Base-by-base conservation (phyloP, 2,113 vertebrate genomes). In the Gulo gulo region DNA sequence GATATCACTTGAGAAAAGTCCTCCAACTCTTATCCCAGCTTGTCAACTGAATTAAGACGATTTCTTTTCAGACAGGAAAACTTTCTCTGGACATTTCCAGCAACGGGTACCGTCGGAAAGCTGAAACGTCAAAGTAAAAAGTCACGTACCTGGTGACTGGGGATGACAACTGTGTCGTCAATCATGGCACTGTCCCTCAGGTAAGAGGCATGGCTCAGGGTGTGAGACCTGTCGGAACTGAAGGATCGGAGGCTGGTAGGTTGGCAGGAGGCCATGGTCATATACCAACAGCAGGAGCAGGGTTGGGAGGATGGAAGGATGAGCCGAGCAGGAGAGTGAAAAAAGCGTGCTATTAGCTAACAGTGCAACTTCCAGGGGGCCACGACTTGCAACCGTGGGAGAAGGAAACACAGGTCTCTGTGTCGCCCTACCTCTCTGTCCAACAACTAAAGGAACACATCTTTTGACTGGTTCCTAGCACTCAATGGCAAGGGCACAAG, bases 151-250 rank as follows among this genome's bases (percentile, higher is more conserved):
- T 99, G 99, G 92, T 99, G 99, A 97, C 99, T 98, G 97, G 98
- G 99, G 92, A 99, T 98, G 39, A 99, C 92, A 36, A 99, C 97
- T 0, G 99, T 98, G n/a, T 99, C 99, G 0, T 99, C 99, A 57
- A 99, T 99, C 99, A 99, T 98, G 95, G 98, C 98, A 20, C 99
- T 99, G 96, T 99, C 99, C 18, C 99, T 99, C 98, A 99, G 99
- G 98, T 99, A 99, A 95, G 99, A 99, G 92, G 99, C 98, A 88
- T 99, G 99, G 98, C 99, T 99, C 98, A 99, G 98, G 0, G 99
- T 99, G 99, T 99, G 99, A 65, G 99, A 99, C 98, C 99, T 99
- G 99, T 99, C 99, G 74, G 99, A 99, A 99, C 99, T 99, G 99
- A 99, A 99, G 98, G 98, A 99, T 74, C 98, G 99, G 95, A 99